Base-by-base conservation (phyloP, 2,888 invertebrate genomes). In the Archips crataeganus region DNA sequence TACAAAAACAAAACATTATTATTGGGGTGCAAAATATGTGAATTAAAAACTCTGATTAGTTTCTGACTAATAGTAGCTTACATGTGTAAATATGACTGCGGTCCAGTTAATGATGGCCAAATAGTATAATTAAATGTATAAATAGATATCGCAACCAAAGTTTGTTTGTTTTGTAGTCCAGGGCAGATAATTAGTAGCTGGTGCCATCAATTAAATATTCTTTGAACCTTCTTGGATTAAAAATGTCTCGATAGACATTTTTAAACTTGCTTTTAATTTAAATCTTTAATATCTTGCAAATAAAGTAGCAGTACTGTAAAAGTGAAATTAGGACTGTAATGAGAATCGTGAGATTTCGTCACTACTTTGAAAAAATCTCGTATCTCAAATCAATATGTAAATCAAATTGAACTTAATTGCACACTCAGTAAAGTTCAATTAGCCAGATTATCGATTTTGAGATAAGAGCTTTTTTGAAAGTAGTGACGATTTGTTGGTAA, bases 111-210 rank as follows among this genome's bases (percentile, higher is more conserved):
- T 69, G 59, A 45, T 51, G 39, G 51, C 51, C 36, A n/a, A 23
- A 70, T 39, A 69, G 60, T 51, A 60, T 70, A 34, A 65, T 74
- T 69, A 70, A 70, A 69, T 65, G 34, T 54, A 64, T 65, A 65
- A 70, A 60, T 65, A 61, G n/a, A 42, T 57, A 15, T 49, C 64
- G 45, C 61, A 69, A 63, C 51, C 60, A 62, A 23, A 64, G 64
- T 39, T 64, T 34, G 32, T 68, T 42, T 42, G 39, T 68, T 34
- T 45, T 15, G 42, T 36, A 45, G 64, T 54, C 59, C 34, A 59
- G 65, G 45, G 11, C 61, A 70, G 45, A 36, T 47, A 61, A 69
- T 61, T 42, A 51, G 5, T 15, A 34, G 9, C 47, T 23, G 13
- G 36, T 15, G 15, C 0, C 47, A 63, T 13, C 47, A 63, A 63